Evolutionary conservation across 2,888 invertebrate species (phyloP).

Genomic region (Orthosia incerta): DNA sequence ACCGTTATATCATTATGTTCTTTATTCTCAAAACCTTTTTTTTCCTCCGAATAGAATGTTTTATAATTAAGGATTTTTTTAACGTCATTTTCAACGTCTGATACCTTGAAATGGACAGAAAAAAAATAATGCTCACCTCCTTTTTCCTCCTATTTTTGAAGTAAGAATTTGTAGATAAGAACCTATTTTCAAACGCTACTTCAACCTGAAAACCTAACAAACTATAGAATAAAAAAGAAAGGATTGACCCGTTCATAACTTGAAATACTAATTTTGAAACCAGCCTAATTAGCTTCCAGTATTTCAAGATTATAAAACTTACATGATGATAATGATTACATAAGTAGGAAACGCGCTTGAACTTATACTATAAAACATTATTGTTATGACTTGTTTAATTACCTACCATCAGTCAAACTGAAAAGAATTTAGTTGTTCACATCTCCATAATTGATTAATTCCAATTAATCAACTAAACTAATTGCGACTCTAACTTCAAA

Average conservation of each 20-base stretch:
- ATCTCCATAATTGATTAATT: background rate
- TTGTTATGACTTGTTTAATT: background rate
- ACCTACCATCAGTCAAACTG: background rate
- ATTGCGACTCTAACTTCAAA: background rate
- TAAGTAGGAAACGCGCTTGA: background rate
- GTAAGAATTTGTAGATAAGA: no score
- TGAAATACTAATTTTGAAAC: no score
- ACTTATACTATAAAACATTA: background rate
- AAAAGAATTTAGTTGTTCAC: background rate
- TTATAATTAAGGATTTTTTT: background rate
- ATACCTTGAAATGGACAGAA: background rate
- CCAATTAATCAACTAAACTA: background rate
- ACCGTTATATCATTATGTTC: background rate
- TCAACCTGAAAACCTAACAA: no score
- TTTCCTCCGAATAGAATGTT: background rate
- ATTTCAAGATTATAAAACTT: background rate
- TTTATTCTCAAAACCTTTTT: constrained; percentile 8
- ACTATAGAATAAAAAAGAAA: no score
- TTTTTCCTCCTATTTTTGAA: no score
- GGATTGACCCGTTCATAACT: no score
- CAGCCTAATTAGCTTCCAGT: no score
- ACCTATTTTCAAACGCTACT: no score
- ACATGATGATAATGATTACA: background rate
- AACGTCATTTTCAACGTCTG: background rate
- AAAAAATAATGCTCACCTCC: background rate